These are phyloP conservation scores for Cyprinodon variegatus DNA, from an alignment of 2,113 vertebrate genomes.

Conservation along the genomic window DNA sequence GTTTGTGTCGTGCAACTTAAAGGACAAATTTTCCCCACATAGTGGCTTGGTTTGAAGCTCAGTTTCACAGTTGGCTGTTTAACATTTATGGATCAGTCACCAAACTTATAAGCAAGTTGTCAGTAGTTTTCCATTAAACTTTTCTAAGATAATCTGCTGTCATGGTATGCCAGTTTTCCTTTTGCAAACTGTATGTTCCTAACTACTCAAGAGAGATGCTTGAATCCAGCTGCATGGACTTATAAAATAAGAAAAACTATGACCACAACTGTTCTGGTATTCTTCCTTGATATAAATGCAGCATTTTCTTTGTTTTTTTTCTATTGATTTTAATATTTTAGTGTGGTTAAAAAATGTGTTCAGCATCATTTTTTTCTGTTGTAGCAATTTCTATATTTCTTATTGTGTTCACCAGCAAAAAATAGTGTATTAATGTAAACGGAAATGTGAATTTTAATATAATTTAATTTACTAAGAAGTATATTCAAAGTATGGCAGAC, in stretches of 20 bases:
- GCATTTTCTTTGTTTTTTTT: neutral
- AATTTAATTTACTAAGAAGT: neutral
- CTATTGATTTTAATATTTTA: no score
- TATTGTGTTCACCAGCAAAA: neutral
- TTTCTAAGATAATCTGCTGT: slow-evolving; percentile 1
- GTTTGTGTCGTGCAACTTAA: slow-evolving; percentile 23
- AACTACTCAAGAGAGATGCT: neutral
- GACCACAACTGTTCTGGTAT: neutral
- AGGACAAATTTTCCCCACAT: slow-evolving; percentile 5
- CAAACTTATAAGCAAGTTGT: slow-evolving; percentile 17
- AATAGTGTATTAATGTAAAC: neutral
- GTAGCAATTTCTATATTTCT: no score
- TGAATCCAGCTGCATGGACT: slow-evolving; percentile 2
- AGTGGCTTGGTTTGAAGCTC: slow-evolving; percentile 32
- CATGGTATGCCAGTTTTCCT: neutral
- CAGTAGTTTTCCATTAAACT: neutral
- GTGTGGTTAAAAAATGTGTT: no score
- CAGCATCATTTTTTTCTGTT: neutral
- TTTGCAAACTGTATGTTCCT: neutral
- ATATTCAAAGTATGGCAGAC: neutral
- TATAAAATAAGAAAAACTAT: slow-evolving; percentile 1
- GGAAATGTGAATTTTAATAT: neutral
- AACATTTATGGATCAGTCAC: slow-evolving; percentile 19
- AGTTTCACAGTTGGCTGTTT: slow-evolving; percentile 28
- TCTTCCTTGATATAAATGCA: neutral